Base-by-base conservation (phyloP, 2,888 invertebrate species). In the Microctonus brassicae region DNA sequence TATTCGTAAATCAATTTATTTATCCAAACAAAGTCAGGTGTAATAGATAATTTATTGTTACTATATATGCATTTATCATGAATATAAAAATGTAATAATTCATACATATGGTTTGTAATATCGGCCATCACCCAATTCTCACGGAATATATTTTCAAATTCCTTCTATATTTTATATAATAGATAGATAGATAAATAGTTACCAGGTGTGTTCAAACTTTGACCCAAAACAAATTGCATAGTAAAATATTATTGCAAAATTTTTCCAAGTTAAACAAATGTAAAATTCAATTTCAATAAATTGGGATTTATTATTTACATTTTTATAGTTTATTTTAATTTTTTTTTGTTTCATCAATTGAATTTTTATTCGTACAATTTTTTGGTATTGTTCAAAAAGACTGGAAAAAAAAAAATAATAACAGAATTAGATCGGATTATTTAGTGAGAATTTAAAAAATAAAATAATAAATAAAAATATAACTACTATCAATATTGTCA, bases 111-210 rank as follows among this genome's bases (percentile, higher is more conserved):
- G n/a, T 10, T 10, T 17, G 26, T 34, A 13, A 58, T 34, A 58
- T n/a, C 17, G 33, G 33, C 29, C 58, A 20, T 58, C 58, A 58
- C 58, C 58, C 33, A 34, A 58, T 58, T 58, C 58, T 34, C 58
- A 58, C 58, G 58, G 6, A 17, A 36, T 36, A 10, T 36, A 36
- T 36, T 9, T 36, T 10, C 36, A 36, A 36, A 9, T 5, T 9
- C 1, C 17, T 6, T 17, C 2, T 47, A n/a, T 7, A 29, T 7
- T 5, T 7, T 29, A 47, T 47, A n/a, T 17, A 47, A 2, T n/a
- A 7, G 1, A 17, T 17, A 47, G n/a, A 47, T 47, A 47, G 17
- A 47, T 20, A 47, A 17, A 47, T 47, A 47, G 47, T 47, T 47
- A 47, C 17, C 47, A 47, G 47, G 20, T 47, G 47, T 6, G 47